Evolutionary conservation across 2,113 vertebrate genomes (phyloP), one percentile per base, ranked within the genome.

Genomic region (Erythrolamprus reginae): DNA sequence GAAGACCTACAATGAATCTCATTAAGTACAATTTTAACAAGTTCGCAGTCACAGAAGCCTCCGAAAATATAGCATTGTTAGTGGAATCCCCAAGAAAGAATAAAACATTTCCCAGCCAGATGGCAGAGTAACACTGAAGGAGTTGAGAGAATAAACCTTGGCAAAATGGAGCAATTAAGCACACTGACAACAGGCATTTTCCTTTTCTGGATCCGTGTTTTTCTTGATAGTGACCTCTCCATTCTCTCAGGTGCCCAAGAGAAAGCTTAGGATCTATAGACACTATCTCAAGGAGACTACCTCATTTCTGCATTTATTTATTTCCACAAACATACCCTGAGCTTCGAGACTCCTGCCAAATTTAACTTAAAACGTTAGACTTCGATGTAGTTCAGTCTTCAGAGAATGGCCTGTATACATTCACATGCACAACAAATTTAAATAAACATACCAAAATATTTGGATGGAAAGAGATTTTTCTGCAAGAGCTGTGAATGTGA

Each of bases 31-130:
- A 82, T 86, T 93, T 53, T 3, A 92, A 88, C 38, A 88, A 89
- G 47, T n/a, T 93, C 93, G 93, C n/a, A 87, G 5, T 0, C 1
- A 61, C 23, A 93, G 95, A 94, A 92, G 61, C 5, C 42, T 89
- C n/a, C 90, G 87, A 91, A 92, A 58, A 61, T 53, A 55, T 38
- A 94, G 4, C 47, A 0, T 0, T 89, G 88, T 92, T 94, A 90
- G 23, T 19, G 4, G 1, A 95, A 83, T 93, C 92, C 89, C 91
- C 52, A 89, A 95, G 92, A 96, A 94, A 92, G 90, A 92, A 92
- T 89, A 94, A 95, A 95, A 92, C 87, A 89, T 47, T 19, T 90
- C 77, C 77, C 84, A 93, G 89, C 4, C 93, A 96, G 93, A 93
- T 94, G 89, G 89, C 85, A 93, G 88, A 92, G 93, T 83, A 89